Base-by-base conservation (phyloP, 2,888 invertebrate genomes). In the Epistrophella euchroma region DNA sequence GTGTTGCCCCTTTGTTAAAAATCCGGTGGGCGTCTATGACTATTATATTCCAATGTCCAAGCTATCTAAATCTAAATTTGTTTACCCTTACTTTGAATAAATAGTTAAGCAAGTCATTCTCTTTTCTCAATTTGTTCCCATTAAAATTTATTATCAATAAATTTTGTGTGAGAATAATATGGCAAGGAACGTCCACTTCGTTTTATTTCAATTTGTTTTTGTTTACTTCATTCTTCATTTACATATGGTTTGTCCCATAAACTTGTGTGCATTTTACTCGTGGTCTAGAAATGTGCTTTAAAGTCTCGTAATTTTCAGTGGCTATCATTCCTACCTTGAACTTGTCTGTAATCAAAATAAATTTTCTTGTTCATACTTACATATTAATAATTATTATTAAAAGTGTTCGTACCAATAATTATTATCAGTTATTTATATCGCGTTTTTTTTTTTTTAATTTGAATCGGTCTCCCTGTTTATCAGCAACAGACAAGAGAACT, bases 271-370 rank as follows among this genome's bases (percentile, higher is more conserved):
- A 0, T 52, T 52, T 28, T n/a, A 7, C 15, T 28, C n/a, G 25
- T 52, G 9, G 25, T 52, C 13, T 13, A 50, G 2, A 50, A 50
- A 13, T 22, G 22, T 10, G 47, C 10, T 47, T 22, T 2, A 50
- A 22, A 50, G 13, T 50, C 2, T 13, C 0, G 7, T 25, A 22
- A 43, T 50, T 50, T 28, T 28, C 15, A 15, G 15, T 52, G 15
- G 52, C 1, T 52, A n/a, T 52, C 15, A 52, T 15, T 50, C 3
- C 22, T 15, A 52, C 52, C 52, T 52, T 52, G 52, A 52, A 52
- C 52, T 52, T 52, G 52, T 52, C 25, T 15, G 15, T n/a, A n/a
- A 15, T 52, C 9, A 25, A 9, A 50, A 13, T 22, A 15, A 50
- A 22, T 22, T 1, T 22, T 13, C 2, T 5, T 47, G 9, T 6